Evolutionary conservation across 2,797 vertebrate genomes (phyloP).

Genomic region (Rhodeus uyekii): DNA sequence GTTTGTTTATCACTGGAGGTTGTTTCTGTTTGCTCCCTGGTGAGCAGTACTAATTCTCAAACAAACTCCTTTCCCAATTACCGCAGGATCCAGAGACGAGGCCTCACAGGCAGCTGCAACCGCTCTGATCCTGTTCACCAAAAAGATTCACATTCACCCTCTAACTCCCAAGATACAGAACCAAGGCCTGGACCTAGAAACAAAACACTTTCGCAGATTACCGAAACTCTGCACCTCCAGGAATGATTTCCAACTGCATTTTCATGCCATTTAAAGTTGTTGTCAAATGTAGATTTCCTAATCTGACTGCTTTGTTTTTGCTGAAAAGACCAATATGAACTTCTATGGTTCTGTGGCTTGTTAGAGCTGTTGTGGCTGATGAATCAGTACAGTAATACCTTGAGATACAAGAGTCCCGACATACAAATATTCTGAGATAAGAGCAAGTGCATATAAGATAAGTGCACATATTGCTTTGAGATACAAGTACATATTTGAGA

Average conservation of each 20-base stretch:
- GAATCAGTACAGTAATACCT: too few relatives aligned
- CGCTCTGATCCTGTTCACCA: conserved; percentile 55
- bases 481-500: too few relatives aligned
- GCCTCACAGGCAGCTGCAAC: conserved; percentile 25
- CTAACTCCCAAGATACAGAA: conserved; percentile 1
- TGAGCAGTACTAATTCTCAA: conserved; percentile 54
- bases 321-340: background rate
- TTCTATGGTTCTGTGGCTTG: background rate
- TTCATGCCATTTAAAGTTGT: conserved; percentile 2
- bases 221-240: background rate
- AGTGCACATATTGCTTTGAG: too few relatives aligned
- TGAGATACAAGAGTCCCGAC: too few relatives aligned
- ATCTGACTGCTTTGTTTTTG: background rate
- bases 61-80: conserved; percentile 55
- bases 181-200: conserved; percentile 5
- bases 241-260: background rate
- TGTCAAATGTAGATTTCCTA: background rate
- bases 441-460: too few relatives aligned
- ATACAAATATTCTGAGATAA: too few relatives aligned
- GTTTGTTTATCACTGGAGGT: conserved; percentile 61
- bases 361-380: background rate
- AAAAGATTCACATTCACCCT: conserved; percentile 38
- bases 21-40: conserved; percentile 41
- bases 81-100: conserved; percentile 46
- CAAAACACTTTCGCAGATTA: conserved; percentile 12